Percentiles rank a stretch among this genome's conserved stretches.
phyloP scores from a whole-genome alignment of 2,888 invertebrate genomes.

The Acleris cristana region DNA sequence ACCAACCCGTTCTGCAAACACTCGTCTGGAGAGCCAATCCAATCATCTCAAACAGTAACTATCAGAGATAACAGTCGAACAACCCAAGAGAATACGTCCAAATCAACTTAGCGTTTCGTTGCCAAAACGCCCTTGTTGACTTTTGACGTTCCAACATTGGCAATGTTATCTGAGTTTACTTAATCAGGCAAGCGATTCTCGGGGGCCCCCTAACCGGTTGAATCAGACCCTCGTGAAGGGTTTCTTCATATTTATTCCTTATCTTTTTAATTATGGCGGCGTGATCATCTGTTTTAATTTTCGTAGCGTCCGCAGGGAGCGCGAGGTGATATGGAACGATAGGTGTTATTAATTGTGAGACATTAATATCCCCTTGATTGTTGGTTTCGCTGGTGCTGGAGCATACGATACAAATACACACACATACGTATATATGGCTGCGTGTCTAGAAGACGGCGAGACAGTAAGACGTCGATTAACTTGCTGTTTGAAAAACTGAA shows the following conservation, averaged over 20 bases:
- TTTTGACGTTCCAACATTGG: slow-evolving; percentile 77
- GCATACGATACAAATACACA: no score
- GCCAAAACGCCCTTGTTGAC: slow-evolving; percentile 76
- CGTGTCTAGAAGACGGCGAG: no score
- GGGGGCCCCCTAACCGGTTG: slow-evolving; percentile 74
- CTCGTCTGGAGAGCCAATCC: slow-evolving; percentile 74
- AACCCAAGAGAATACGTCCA: slow-evolving; percentile 76
- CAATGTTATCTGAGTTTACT: slow-evolving; percentile 83
- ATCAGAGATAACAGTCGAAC: slow-evolving; percentile 73
- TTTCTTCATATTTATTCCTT: slow-evolving; percentile 75
- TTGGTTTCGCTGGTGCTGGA: not conserved
- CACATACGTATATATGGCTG: no score
- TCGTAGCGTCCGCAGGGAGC: slow-evolving; percentile 63
- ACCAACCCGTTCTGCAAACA: slow-evolving; percentile 45
- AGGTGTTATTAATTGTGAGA: slow-evolving; percentile 37
- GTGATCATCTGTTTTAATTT: slow-evolving; percentile 82
- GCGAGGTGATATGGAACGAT: slow-evolving; percentile 51
- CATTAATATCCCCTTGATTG: slow-evolving; percentile 18
- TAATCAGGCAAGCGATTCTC: slow-evolving; percentile 80
- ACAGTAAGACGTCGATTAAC: no score
- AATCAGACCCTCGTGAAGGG: slow-evolving; percentile 66
- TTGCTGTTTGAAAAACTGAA: no score
- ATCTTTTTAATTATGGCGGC: slow-evolving; percentile 82
- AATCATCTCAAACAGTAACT: slow-evolving; percentile 80
- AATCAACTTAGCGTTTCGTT: slow-evolving; percentile 79